A percentile compares a stretch with the other conserved stretches of the same genome.
phyloP scores from a whole-genome alignment of 2,888 invertebrate genomes.

The Mythimna albipuncta region DNA sequence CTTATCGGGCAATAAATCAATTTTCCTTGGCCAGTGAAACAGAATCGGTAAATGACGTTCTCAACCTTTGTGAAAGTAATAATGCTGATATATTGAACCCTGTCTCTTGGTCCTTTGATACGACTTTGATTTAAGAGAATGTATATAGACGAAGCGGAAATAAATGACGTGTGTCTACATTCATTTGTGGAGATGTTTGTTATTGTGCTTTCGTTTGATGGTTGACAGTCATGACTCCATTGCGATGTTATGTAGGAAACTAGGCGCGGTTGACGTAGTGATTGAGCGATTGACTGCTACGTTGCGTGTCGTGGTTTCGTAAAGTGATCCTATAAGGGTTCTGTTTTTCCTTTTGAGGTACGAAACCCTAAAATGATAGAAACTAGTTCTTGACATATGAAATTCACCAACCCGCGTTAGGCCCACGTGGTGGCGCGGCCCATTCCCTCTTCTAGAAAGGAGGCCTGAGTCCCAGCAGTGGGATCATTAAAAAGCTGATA shows the following conservation, averaged over 20 bases:
- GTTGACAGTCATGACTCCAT: background rate
- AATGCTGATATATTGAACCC: constrained; percentile 61
- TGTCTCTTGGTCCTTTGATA: constrained; percentile 48
- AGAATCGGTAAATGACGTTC: constrained; percentile 65
- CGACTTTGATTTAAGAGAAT: constrained; percentile 49
- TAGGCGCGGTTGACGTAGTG: too few species aligned
- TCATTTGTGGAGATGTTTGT: constrained; percentile 28
- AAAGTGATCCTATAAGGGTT: too few species aligned
- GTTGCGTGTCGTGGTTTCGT: too few species aligned
- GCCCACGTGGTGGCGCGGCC: too few species aligned
- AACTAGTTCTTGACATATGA: too few species aligned
- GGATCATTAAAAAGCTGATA: too few species aligned
- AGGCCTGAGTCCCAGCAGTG: too few species aligned
- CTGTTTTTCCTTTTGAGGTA: too few species aligned
- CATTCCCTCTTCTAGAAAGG: too few species aligned
- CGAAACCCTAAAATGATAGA: too few species aligned
- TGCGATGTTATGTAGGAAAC: background rate
- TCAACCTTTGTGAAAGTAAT: constrained; percentile 66
- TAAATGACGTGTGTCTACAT: constrained; percentile 35
- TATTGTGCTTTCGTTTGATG: constrained; percentile 23
- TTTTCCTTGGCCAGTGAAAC: constrained; percentile 60
- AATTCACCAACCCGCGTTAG: too few species aligned
- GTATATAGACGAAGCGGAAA: constrained; percentile 23
- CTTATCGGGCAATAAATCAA: constrained; percentile 63
- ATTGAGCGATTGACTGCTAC: too few species aligned